Evolutionary conservation across 2,888 invertebrate species (phyloP), one percentile per base, ranked within the genome.

Genomic region (Apoderus coryli): DNA sequence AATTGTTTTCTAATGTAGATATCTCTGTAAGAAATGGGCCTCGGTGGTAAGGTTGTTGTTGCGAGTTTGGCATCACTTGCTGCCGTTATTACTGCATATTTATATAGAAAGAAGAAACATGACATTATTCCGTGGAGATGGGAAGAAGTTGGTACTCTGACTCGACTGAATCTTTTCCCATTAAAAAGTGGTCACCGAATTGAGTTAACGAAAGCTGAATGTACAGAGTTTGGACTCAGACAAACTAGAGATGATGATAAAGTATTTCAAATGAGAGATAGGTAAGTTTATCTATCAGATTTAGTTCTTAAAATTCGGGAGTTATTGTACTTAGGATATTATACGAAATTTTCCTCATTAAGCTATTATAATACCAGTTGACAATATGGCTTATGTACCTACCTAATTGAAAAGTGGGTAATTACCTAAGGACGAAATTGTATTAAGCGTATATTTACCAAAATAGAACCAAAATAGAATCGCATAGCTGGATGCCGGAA

Each of bases 111-210:
- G 31, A 46, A 41, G 26, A 47, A 42, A 32, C 44, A 46, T 14
- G 45, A 44, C 24, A 43, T 42, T 12, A 41, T 53, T 16, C 53
- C 54, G 2, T 45, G 45, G 33, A 39, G 46, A 24, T 58, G 58
- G 58, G 47, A 46, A 23, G 41, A 47, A 31, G 47, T 57, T 3
- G 58, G 54, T 13, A 49, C 41, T 30, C 42, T 57, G 4, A 47
- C 44, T 14, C 47, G 50, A 35, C 32, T 59, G n/a, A 46, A 46
- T 27, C 29, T 58, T 24, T 58, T 54, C 41, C 59, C 59, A 0
- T 33, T 59, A 29, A 58, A 59, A 37, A 58, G 58, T 39, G 59
- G 57, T 4, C 47, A 49, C 27, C 33, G 52, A 23, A 45, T 53
- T 9, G 53, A 54, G 35, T n/a, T 58, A 14, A 33, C 39, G 25